These are phyloP conservation scores for human (Homo sapiens) DNA, from an alignment of 2,113 vertebrate species.

Conservation along the genomic window GRCh38 chr19:52110501-52111000, in stretches of 20 bases:
- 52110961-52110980: too few species aligned
- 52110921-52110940: too few species aligned
- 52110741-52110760: slow-evolving; percentile 74
- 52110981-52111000: too few species aligned
- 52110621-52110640: slow-evolving; percentile 94
- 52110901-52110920: too few species aligned
- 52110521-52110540: slow-evolving; percentile 94
- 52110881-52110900: too few species aligned
- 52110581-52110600: slow-evolving; percentile 86
- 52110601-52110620: slow-evolving; percentile 96
- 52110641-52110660: slow-evolving; percentile 88
- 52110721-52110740: slow-evolving; percentile 87
- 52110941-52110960: too few species aligned
- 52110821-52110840: too few species aligned
- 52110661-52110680: slow-evolving; percentile 93
- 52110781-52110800: too few species aligned
- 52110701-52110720: slow-evolving; percentile 93
- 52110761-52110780: not conserved
- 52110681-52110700: slow-evolving; percentile 93
- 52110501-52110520: slow-evolving; percentile 86
- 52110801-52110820: too few species aligned
- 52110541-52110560: slow-evolving; percentile 96
- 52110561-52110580: slow-evolving; percentile 92
- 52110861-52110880: too few species aligned
- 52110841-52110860: too few species aligned